These are phyloP conservation scores for Benthosema pterotum DNA, from an alignment of 2,797 vertebrate genomes.

Conservation along the genomic window DNA sequence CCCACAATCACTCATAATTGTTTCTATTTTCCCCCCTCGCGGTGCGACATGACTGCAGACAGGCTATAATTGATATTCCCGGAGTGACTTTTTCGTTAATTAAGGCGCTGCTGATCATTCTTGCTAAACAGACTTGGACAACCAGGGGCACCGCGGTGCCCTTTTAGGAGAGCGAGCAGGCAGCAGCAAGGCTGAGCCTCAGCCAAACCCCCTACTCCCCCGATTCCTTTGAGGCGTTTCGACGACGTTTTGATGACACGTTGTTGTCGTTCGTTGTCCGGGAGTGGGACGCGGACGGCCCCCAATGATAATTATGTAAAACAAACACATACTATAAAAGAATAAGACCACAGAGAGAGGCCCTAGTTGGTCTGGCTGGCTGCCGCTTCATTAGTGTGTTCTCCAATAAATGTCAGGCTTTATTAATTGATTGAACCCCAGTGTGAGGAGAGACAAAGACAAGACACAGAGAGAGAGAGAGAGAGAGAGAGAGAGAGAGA, in stretches of 20 bases:
- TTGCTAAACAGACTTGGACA: slow-evolving; percentile 73
- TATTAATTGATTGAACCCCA: slow-evolving; percentile 53
- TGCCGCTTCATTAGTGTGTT: slow-evolving; percentile 51
- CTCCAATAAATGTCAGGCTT: slow-evolving; percentile 62
- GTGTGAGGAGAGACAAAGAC: slow-evolving; percentile 11
- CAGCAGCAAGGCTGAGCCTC: slow-evolving; percentile 40
- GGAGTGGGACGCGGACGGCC: slow-evolving; percentile 49
- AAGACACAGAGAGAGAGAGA: background rate
- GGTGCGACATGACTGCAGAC: slow-evolving; percentile 71
- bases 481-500: background rate
- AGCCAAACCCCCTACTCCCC: too few species aligned
- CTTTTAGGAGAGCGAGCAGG: slow-evolving; percentile 73
- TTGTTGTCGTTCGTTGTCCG: slow-evolving; percentile 20
- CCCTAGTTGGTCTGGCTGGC: too few species aligned
- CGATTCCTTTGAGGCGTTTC: slow-evolving; percentile 53
- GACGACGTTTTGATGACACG: slow-evolving; percentile 42
- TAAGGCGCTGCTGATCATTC: slow-evolving; percentile 75
- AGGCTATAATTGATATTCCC: slow-evolving; percentile 77
- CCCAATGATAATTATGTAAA: slow-evolving; percentile 59
- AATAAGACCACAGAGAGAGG: slow-evolving; percentile 30
- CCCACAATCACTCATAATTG: slow-evolving; percentile 70
- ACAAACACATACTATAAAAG: slow-evolving; percentile 2
- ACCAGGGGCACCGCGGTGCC: slow-evolving; percentile 63
- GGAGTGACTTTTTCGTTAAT: slow-evolving; percentile 74
- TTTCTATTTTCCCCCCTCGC: slow-evolving; percentile 53